phyloP scores from a whole-genome alignment of 2,797 vertebrate genomes.

The Hipposideros larvatus region DNA sequence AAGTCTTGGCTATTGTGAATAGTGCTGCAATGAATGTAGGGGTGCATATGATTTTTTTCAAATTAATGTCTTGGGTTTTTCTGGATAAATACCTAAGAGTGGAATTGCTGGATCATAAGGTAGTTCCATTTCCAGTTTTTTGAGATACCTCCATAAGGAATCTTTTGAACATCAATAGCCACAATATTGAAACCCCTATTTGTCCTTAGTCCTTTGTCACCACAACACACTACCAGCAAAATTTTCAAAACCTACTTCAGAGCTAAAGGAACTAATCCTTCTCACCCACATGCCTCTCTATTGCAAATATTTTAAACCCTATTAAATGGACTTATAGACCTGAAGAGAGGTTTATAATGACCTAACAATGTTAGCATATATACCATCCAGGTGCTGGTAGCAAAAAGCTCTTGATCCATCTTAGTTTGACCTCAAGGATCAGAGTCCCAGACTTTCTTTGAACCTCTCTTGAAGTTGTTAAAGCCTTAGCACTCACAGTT shows the following conservation, averaged over 20 bases:
- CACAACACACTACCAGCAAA: not conserved
- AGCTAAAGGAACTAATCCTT: not conserved
- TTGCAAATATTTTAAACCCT: not conserved
- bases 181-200: not conserved
- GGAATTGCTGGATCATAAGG: no score
- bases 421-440: not conserved
- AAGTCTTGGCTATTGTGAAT: no score
- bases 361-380: not conserved
- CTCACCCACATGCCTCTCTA: not conserved
- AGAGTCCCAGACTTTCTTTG: not conserved
- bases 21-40: no score
- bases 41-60: no score
- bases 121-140: no score
- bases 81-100: no score
- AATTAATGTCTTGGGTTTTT: no score
- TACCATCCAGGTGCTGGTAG: not conserved
- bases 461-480: not conserved
- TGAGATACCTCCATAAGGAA: not conserved
- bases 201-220: not conserved
- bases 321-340: not conserved
- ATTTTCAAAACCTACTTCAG: not conserved
- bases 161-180: not conserved
- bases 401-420: not conserved
- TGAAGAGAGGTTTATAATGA: not conserved
- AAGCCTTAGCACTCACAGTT: not conserved